Evolutionary conservation across 2,888 invertebrate species (phyloP).

Genomic region (Cerceris rybyensis): DNA sequence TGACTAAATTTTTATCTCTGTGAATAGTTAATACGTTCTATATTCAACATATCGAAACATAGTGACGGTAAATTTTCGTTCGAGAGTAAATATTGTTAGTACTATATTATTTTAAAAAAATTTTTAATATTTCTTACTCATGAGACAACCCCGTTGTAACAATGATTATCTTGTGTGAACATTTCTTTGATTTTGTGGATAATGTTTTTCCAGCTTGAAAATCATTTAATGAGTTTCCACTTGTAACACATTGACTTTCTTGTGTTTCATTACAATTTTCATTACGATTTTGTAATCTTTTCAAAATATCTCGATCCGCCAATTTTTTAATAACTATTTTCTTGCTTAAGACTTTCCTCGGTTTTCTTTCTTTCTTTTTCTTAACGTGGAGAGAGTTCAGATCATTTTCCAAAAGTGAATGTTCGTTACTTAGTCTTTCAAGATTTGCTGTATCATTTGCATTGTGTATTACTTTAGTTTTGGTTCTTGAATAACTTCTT

Average conservation of each 20-base stretch:
- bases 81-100: neutral
- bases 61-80: neutral
- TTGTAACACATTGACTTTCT: slow-evolving; percentile 10
- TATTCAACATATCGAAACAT: too few species aligned
- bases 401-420: slow-evolving; percentile 25
- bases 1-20: slow-evolving; percentile 75
- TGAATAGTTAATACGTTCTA: slow-evolving; percentile 20
- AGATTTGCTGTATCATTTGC: neutral
- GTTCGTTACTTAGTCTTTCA: slow-evolving; percentile 8
- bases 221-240: slow-evolving; percentile 69
- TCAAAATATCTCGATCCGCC: slow-evolving; percentile 57
- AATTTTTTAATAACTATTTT: slow-evolving; percentile 75
- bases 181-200: slow-evolving; percentile 33
- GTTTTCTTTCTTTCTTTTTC: slow-evolving; percentile 49
- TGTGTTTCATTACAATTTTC: slow-evolving; percentile 38
- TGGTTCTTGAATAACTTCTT: slow-evolving; percentile 41
- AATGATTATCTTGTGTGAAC: slow-evolving; percentile 67
- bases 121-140: slow-evolving; percentile 64
- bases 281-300: slow-evolving; percentile 45
- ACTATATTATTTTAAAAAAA: neutral
- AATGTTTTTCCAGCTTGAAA: slow-evolving; percentile 65
- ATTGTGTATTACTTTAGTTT: slow-evolving; percentile 1
- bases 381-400: neutral
- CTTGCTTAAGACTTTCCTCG: slow-evolving; percentile 73
- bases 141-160: slow-evolving; percentile 76